Base-by-base conservation (phyloP, 2,888 invertebrate species). In the Hyppa rectilinea region DNA sequence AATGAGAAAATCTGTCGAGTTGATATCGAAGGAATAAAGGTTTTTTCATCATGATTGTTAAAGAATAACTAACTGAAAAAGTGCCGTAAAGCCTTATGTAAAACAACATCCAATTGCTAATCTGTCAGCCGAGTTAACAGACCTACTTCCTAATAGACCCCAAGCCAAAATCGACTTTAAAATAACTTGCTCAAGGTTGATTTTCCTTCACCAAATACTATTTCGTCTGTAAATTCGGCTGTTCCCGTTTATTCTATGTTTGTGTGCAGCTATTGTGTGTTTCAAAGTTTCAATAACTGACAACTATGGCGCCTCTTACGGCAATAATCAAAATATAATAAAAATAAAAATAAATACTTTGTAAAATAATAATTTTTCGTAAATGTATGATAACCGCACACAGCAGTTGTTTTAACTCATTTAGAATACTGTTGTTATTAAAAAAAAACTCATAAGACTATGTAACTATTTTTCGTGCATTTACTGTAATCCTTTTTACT, bases 391-490 rank as follows among this genome's bases (percentile, higher is more conserved):
- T 89, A 88, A 88, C 89, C 87, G 92, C 92, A 91, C 90, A 85
- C 90, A 86, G 87, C 81, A 83, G 87, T 92, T 91, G 89, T 92
- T 91, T n/a, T 89, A 91, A 89, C 87, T 91, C 89, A 89, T 87
- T 81, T 89, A 89, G 80, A 88, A 88, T 88, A 91, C 89, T 90
- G 90, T 93, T 93, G 91, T 94, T 92, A 92, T 36, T 87, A 87
- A 79, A 91, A 91, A 91, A 80, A 78, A 80, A 72, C 88, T 90
- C 87, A 88, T 92, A 91, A 95, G 92, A 94, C 93, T 94, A 93
- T 90, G 88, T 91, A 89, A 94, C 95, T 96, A 96, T 96, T 95
- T 96, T 96, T 95, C 93, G 95, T 93, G 94, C 92, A 95, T 96
- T 95, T 96, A 96, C 95, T 96, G 95, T 95, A 95, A 94, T 92